phyloP scores from a whole-genome alignment of 2,888 invertebrate genomes.

The Aleiodes testaceus region DNA sequence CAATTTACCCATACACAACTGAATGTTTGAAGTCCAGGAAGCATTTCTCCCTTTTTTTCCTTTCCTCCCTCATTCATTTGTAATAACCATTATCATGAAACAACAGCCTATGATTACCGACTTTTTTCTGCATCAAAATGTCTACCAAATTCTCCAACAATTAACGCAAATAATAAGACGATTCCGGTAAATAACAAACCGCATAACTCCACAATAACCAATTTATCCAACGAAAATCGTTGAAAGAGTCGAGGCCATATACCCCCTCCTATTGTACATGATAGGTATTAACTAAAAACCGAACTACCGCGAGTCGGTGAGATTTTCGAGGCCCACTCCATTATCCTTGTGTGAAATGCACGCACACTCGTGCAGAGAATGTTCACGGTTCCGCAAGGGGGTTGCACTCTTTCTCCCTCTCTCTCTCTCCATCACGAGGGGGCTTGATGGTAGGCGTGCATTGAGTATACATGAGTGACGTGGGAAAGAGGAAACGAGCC shows the following conservation, averaged over 20 bases:
- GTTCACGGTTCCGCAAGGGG: conserved; percentile 32
- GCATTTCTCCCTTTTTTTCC: conserved; percentile 31
- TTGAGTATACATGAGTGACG: conserved; percentile 15
- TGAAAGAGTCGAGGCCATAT: conserved; percentile 33
- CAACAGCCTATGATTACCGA: conserved; percentile 40
- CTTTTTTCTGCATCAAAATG: neutral
- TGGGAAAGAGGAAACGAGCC: conserved; percentile 29
- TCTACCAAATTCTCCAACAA: neutral
- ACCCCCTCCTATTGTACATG: conserved; percentile 20
- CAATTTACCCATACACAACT: conserved; percentile 13
- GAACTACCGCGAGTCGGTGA: conserved; percentile 56
- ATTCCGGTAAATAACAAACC: neutral
- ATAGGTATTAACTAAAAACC: conserved; percentile 68
- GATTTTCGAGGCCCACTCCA: conserved; percentile 21
- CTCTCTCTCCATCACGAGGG: conserved; percentile 38
- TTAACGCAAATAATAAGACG: neutral
- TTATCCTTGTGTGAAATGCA: neutral
- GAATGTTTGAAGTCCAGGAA: conserved; percentile 39
- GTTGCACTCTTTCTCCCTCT: conserved; percentile 43
- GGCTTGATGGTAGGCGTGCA: conserved; percentile 3
- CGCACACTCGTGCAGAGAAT: conserved; percentile 7
- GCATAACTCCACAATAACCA: neutral
- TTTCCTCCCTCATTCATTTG: conserved; percentile 16
- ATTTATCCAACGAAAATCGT: conserved; percentile 10
- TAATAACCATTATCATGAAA: conserved; percentile 32